Evolutionary conservation across 2,888 invertebrate species (phyloP).

Genomic region (Sceliomorpha sp.): DNA sequence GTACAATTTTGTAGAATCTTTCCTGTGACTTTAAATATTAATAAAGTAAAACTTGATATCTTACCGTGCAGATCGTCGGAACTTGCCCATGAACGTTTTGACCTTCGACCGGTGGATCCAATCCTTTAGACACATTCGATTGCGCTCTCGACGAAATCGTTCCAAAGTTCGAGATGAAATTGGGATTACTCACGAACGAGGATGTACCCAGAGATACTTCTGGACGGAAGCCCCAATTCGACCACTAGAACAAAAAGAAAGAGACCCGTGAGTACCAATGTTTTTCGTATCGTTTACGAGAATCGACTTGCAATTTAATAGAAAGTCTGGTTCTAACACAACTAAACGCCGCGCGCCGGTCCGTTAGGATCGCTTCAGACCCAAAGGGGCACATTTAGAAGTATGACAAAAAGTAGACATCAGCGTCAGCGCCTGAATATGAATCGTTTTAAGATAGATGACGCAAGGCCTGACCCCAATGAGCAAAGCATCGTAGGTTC

Average conservation of each 20-base stretch:
- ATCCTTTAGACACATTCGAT: slow-evolving; percentile 61
- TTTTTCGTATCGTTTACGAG: neutral
- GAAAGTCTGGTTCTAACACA: no score
- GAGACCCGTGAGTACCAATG: slow-evolving; percentile 16
- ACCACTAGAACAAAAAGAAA: slow-evolving; percentile 67
- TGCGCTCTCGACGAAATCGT: slow-evolving; percentile 62
- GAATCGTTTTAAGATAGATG: slow-evolving; percentile 73
- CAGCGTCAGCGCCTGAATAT: slow-evolving; percentile 72
- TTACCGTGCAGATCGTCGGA: slow-evolving; percentile 77
- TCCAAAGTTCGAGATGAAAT: slow-evolving; percentile 58
- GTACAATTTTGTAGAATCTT: no score
- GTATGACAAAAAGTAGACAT: slow-evolving; percentile 62
- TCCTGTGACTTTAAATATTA: no score
- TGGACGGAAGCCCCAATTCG: slow-evolving; percentile 73
- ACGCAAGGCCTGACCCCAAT: slow-evolving; percentile 64
- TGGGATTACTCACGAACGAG: slow-evolving; percentile 41
- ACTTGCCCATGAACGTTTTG: slow-evolving; percentile 74
- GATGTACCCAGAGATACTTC: slow-evolving; percentile 66
- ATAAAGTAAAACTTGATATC: slow-evolving; percentile 43
- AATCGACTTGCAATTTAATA: neutral
- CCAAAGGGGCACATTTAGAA: slow-evolving; percentile 56
- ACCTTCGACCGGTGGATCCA: slow-evolving; percentile 60
- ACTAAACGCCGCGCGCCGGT: no score
- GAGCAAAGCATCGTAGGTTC: slow-evolving; percentile 50
- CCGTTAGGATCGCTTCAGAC: slow-evolving; percentile 28